phyloP scores from a whole-genome alignment of 2,888 invertebrate species.

The Fragum fragum region DNA sequence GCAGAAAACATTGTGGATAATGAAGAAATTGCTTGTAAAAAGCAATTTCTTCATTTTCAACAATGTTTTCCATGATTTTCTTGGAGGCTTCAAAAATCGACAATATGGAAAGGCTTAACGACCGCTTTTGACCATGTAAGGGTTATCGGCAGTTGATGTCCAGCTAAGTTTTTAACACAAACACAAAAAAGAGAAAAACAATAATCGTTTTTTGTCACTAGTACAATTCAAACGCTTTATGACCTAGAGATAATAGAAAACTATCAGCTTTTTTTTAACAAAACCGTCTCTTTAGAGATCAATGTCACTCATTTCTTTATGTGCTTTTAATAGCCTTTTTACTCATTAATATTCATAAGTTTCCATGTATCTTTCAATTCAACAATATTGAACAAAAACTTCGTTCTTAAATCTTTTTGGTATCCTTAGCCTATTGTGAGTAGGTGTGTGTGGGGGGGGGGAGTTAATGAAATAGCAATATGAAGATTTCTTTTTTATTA shows the following conservation, averaged over 20 bases:
- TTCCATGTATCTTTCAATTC: slow-evolving; percentile 18
- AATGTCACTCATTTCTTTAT: slow-evolving; percentile 22
- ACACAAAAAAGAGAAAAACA: neutral
- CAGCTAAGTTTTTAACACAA: too few relatives aligned
- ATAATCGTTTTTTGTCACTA: neutral
- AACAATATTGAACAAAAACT: slow-evolving; percentile 9
- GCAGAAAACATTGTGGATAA: too few relatives aligned
- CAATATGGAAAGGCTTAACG: too few relatives aligned
- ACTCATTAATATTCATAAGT: slow-evolving; percentile 25
- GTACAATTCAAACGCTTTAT: slow-evolving; percentile 16
- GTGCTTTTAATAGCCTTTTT: slow-evolving; percentile 26
- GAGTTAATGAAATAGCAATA: too few relatives aligned
- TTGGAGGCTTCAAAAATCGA: too few relatives aligned
- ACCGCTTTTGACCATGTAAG: too few relatives aligned
- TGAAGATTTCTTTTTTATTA: too few relatives aligned
- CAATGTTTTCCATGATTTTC: too few relatives aligned
- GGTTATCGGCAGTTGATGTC: too few relatives aligned
- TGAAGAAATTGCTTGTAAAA: too few relatives aligned
- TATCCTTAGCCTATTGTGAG: neutral
- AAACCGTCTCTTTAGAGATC: slow-evolving; percentile 3
- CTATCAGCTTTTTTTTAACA: slow-evolving; percentile 9
- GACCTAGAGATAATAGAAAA: slow-evolving; percentile 18
- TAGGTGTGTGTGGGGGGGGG: too few relatives aligned
- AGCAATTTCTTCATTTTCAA: too few relatives aligned
- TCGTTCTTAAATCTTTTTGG: neutral